A percentile compares a stretch with the other conserved stretches of the same genome.
Conservation (phyloP, 23 tunicate species). For the Clavelina lepadiformis region DNA sequence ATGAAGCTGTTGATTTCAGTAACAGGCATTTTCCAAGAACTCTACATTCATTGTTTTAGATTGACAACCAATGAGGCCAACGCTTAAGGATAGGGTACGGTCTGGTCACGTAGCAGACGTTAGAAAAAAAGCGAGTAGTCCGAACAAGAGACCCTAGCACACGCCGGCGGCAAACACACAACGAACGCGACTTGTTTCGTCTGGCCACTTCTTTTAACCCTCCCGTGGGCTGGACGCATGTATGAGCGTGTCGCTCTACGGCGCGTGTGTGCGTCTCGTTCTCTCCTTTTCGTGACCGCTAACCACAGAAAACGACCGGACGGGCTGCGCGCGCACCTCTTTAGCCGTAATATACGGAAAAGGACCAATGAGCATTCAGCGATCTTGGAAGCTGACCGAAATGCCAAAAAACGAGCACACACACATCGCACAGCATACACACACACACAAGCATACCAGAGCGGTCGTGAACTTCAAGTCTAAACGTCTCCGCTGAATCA, state of each 20-base stretch:
- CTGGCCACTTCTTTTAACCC: too few relatives aligned
- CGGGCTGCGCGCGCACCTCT: not conserved
- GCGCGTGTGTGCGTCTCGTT: not conserved
- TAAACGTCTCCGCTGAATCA: too few relatives aligned
- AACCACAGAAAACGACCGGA: conserved; percentile 18
- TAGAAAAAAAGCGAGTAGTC: conserved; percentile 21
- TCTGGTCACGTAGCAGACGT: conserved; percentile 54
- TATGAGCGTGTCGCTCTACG: too few relatives aligned
- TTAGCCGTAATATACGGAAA: conserved; percentile 1
- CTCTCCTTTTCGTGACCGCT: conserved; percentile 13
- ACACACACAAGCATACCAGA: too few relatives aligned
- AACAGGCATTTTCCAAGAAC: too few relatives aligned
- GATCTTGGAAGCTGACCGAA: conserved; percentile 13
- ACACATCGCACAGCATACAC: too few relatives aligned
- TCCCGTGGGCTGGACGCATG: too few relatives aligned
- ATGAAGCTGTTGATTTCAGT: too few relatives aligned
- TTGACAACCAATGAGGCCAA: too few relatives aligned
- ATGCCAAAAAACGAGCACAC: conserved; percentile 1
- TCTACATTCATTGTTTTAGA: too few relatives aligned
- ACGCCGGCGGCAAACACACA: conserved; percentile 10
- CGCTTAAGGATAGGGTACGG: too few relatives aligned
- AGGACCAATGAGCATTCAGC: conserved; percentile 3
- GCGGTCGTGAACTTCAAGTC: too few relatives aligned
- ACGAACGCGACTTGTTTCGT: conserved; percentile 17
- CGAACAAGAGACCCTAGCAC: not conserved